Conservation (phyloP, 2,797 vertebrate genomes). For the Siniperca undulata region DNA sequence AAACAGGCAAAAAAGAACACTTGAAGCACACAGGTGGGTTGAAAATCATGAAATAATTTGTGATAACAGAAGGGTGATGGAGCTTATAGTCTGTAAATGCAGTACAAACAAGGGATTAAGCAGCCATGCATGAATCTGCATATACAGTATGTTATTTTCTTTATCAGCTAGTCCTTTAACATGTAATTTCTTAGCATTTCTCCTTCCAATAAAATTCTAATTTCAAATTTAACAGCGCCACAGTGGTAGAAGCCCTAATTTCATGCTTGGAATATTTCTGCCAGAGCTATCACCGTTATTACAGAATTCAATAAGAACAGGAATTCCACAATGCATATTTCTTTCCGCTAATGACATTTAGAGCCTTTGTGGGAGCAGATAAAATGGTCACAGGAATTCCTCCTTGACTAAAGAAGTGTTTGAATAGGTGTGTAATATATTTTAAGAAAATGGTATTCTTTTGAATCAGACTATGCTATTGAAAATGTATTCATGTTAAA, state of each 20-base stretch:
- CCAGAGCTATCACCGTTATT: conserved; percentile 69
- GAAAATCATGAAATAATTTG: neutral
- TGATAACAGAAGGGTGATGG: neutral
- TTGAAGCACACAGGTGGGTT: neutral
- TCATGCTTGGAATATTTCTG: conserved; percentile 76
- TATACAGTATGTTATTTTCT: conserved; percentile 32
- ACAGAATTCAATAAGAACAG: conserved; percentile 72
- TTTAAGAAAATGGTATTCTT: conserved; percentile 32
- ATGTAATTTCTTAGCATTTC: conserved; percentile 49
- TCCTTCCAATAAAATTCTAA: conserved; percentile 58
- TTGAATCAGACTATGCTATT: conserved; percentile 1
- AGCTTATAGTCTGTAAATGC: neutral
- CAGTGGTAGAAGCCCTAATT: conserved; percentile 65
- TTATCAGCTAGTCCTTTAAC: conserved; percentile 46
- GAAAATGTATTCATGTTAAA: conserved; percentile 2
- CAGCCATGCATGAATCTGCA: conserved; percentile 29
- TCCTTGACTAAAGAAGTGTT: conserved; percentile 39
- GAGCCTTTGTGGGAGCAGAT: conserved; percentile 66
- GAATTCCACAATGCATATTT: conserved; percentile 68
- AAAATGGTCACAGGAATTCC: conserved; percentile 60
- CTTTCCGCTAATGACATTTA: conserved; percentile 73
- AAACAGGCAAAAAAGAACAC: neutral
- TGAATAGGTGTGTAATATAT: conserved; percentile 51
- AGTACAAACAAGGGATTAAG: conserved; percentile 35
- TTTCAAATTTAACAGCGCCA: conserved; percentile 69